phyloP scores from a whole-genome alignment of 2,888 invertebrate species.

The Hirtodrosophila duncani region DNA sequence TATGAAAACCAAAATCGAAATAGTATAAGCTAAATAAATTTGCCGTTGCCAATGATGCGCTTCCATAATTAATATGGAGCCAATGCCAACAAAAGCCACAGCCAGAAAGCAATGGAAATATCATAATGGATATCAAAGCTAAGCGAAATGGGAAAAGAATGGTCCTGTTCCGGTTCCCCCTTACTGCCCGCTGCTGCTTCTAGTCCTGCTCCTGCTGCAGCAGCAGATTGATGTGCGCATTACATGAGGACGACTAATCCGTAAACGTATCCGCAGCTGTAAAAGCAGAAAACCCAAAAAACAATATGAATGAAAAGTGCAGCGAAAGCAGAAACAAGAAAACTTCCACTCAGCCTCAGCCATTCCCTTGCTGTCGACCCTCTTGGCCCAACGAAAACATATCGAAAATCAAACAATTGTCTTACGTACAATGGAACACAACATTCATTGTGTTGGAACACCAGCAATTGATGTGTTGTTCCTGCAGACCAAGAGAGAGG shows the following conservation, averaged over 20 bases:
- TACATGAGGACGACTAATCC: slow-evolving; percentile 63
- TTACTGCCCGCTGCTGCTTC: too few relatives aligned
- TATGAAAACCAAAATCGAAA: slow-evolving; percentile 52
- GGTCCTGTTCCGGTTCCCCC: too few relatives aligned
- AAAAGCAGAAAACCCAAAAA: slow-evolving; percentile 10
- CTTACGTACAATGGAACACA: slow-evolving; percentile 57
- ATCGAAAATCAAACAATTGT: slow-evolving; percentile 72
- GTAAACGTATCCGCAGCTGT: slow-evolving; percentile 25
- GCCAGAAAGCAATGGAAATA: slow-evolving; percentile 13
- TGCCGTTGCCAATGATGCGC: slow-evolving; percentile 58
- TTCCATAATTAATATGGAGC: slow-evolving; percentile 70
- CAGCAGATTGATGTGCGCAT: slow-evolving; percentile 37
- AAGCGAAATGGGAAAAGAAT: slow-evolving; percentile 15
- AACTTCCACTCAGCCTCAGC: neutral
- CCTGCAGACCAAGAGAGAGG: neutral
- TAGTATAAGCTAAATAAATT: slow-evolving; percentile 67
- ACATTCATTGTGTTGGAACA: slow-evolving; percentile 49
- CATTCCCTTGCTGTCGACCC: neutral
- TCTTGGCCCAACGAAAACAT: slow-evolving; percentile 41
- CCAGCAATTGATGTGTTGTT: slow-evolving; percentile 51
- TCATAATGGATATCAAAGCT: slow-evolving; percentile 37
- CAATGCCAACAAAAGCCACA: slow-evolving; percentile 43
- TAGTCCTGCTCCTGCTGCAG: neutral
- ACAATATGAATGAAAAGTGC: slow-evolving; percentile 55
- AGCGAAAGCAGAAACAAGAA: slow-evolving; percentile 36